These are phyloP conservation scores for Stomatorhinus ivindoensis DNA, from an alignment of 2,113 vertebrate genomes.

Conservation along the genomic window DNA sequence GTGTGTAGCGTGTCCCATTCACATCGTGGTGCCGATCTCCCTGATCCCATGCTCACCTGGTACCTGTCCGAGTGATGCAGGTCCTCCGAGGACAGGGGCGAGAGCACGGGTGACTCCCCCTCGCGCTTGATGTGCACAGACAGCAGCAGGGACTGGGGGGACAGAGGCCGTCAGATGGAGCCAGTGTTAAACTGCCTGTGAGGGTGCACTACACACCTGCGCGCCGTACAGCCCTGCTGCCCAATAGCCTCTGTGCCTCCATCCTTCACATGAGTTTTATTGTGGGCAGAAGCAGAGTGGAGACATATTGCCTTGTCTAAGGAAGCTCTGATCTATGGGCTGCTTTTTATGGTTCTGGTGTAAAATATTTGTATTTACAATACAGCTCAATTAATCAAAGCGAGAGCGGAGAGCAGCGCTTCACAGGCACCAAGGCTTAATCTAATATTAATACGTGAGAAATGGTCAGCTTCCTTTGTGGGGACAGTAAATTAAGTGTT, in stretches of 20 bases:
- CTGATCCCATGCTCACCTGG: constrained; percentile 69
- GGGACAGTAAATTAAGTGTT: constrained; percentile 97
- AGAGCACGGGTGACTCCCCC: constrained; percentile 93
- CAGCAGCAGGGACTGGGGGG: constrained; percentile 85
- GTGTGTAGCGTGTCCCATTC: not conserved
- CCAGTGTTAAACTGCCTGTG: not conserved
- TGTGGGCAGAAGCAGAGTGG: constrained; percentile 19
- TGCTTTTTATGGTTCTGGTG: constrained; percentile 58
- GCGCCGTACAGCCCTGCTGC: constrained; percentile 19
- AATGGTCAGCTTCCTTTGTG: constrained; percentile 72
- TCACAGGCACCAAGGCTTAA: constrained; percentile 71
- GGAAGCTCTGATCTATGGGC: constrained; percentile 33
- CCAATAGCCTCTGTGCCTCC: constrained; percentile 35
- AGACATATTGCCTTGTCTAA: constrained; percentile 34
- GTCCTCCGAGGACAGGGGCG: constrained; percentile 93
- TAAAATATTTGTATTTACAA: constrained; percentile 75
- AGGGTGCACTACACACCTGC: constrained; percentile 17
- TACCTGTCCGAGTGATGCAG: constrained; percentile 99
- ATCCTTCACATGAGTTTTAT: constrained; percentile 40
- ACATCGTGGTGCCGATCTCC: not conserved
- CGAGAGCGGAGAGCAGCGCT: constrained; percentile 58
- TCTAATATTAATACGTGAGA: constrained; percentile 92
- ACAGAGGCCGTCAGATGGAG: constrained; percentile 17
- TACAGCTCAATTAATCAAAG: constrained; percentile 69
- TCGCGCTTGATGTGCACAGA: constrained; percentile 97